Evolutionary conservation across 2,888 invertebrate genomes (phyloP).

Genomic region (Adineta ricciae): DNA sequence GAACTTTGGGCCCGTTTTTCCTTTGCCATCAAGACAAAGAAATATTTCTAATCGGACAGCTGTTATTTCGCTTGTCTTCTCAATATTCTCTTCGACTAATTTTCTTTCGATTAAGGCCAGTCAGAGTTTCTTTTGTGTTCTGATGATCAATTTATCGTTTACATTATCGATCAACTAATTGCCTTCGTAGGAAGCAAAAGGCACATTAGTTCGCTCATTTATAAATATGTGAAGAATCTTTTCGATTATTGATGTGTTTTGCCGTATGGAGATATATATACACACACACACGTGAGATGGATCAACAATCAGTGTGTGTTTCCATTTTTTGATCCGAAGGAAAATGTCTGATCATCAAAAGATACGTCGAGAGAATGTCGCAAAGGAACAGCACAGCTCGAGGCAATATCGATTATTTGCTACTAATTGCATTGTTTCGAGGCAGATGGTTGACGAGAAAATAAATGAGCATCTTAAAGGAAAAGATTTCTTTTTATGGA

Average conservation of each 20-base stretch:
- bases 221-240: slow-evolving; percentile 13
- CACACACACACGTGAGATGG: background rate
- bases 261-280: background rate
- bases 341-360: background rate
- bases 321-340: background rate
- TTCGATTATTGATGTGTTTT: background rate
- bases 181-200: background rate
- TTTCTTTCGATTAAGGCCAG: slow-evolving; percentile 18
- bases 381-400: slow-evolving; percentile 12
- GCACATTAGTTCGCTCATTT: background rate
- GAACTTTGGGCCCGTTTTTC: background rate
- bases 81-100: background rate
- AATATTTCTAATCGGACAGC: background rate
- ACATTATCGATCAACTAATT: slow-evolving; percentile 8
- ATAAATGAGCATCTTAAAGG: slow-evolving; percentile 9
- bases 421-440: slow-evolving; percentile 7
- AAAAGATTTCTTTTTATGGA: slow-evolving; percentile 11
- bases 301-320: slow-evolving; percentile 3
- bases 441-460: slow-evolving; percentile 13
- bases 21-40: background rate
- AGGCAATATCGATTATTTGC: slow-evolving; percentile 7
- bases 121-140: background rate
- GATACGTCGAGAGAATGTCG: background rate
- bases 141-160: slow-evolving; percentile 23
- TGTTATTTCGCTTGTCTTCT: background rate